These are phyloP conservation scores for Ectemnius cavifrons DNA, from an alignment of 2,888 invertebrate genomes.

Conservation along the genomic window DNA sequence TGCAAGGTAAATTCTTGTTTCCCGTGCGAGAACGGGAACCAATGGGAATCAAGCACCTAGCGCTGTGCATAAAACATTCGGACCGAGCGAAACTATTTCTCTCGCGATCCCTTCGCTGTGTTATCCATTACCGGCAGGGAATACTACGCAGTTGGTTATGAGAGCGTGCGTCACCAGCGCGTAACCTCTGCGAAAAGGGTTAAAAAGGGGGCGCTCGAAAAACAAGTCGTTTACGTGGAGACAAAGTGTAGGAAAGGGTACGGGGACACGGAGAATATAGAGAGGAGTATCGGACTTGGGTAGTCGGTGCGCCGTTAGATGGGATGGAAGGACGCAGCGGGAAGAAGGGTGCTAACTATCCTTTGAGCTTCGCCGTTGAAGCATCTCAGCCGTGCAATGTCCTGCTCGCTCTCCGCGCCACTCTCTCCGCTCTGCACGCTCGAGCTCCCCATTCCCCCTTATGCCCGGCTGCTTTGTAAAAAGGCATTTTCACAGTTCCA, in stretches of 20 bases:
- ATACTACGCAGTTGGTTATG: background rate
- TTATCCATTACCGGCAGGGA: background rate
- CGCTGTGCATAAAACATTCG: no score
- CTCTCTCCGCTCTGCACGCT: constrained; percentile 49
- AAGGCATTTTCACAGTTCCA: constrained; percentile 65
- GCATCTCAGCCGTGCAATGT: constrained; percentile 71
- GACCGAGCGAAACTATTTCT: no score
- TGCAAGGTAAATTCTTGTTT: no score
- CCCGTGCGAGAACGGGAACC: no score
- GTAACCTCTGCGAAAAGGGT: background rate
- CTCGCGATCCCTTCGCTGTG: no score
- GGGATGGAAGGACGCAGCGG: constrained; percentile 33
- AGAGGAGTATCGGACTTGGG: constrained; percentile 15
- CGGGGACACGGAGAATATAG: constrained; percentile 20
- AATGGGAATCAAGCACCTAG: no score
- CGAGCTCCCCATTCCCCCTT: constrained; percentile 46
- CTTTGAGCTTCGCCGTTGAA: constrained; percentile 70
- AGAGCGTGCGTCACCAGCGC: background rate
- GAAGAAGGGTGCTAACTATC: constrained; percentile 65
- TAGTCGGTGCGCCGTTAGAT: background rate
- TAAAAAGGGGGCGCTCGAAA: background rate
- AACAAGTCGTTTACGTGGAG: constrained; percentile 8
- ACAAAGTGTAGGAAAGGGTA: constrained; percentile 25
- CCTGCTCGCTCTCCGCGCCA: constrained; percentile 56
- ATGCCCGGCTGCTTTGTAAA: constrained; percentile 67